phyloP scores from a whole-genome alignment of 2,113 vertebrate genomes.

The Erpornis zantholeuca region DNA sequence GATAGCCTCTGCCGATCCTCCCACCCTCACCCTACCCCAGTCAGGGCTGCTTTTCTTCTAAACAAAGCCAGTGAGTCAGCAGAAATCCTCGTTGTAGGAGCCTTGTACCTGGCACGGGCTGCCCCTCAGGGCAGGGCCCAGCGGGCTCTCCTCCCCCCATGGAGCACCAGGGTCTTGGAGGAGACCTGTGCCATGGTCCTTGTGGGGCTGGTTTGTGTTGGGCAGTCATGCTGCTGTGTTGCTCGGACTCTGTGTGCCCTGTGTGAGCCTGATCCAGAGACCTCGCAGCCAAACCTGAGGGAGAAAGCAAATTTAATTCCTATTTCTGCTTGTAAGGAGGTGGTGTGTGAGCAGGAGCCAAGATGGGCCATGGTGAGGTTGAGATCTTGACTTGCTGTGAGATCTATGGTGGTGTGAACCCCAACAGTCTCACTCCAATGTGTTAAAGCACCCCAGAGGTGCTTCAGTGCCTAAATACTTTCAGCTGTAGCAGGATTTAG shows the following conservation, averaged over 20 bases:
- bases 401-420: background rate
- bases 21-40: background rate
- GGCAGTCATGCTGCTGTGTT: background rate
- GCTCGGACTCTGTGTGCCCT: rapidly evolving
- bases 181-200: rapidly evolving
- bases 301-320: background rate
- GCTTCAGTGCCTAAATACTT: background rate
- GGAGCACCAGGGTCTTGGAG: background rate
- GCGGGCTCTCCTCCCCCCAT: rapidly evolving
- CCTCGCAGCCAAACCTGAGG: background rate
- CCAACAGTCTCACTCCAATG: background rate
- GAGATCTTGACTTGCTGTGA: background rate
- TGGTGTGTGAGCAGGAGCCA: background rate
- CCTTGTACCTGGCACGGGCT: background rate
- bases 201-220: background rate
- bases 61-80: background rate
- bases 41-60: background rate
- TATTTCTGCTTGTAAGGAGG: background rate
- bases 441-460: background rate
- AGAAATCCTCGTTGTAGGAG: rapidly evolving
- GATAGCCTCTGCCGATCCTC: background rate
- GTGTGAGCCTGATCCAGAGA: background rate
- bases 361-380: background rate
- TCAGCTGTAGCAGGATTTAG: background rate
- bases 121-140: rapidly evolving